These are phyloP conservation scores for Danio tinwini DNA, from an alignment of 2,797 vertebrate genomes.

Conservation along the genomic window DNA sequence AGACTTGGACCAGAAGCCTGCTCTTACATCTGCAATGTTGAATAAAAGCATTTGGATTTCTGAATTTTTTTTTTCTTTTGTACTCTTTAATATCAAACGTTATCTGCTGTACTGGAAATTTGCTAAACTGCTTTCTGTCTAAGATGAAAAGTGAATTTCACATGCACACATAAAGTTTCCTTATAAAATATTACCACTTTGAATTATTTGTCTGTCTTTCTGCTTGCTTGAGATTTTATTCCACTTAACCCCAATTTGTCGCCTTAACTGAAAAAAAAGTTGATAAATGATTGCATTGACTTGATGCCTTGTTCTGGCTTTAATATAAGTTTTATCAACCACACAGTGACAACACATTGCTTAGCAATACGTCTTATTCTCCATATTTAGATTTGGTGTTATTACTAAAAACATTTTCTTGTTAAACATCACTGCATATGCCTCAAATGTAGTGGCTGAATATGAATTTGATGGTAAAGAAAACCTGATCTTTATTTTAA, in stretches of 20 bases:
- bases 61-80: constrained; percentile 75
- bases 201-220: constrained; percentile 26
- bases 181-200: constrained; percentile 73
- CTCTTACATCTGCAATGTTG: constrained; percentile 62
- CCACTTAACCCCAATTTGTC: no score
- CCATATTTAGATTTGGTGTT: background rate
- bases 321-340: background rate
- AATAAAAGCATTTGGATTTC: constrained; percentile 68
- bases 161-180: constrained; percentile 83
- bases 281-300: no score
- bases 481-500: background rate
- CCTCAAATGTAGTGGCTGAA: background rate
- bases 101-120: constrained; percentile 85
- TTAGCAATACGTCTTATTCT: background rate
- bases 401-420: background rate
- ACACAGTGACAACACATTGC: background rate
- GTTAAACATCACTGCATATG: background rate
- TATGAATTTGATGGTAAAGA: background rate
- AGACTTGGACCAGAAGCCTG: constrained; percentile 75
- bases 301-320: background rate
- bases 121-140: constrained; percentile 79
- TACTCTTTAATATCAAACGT: constrained; percentile 84
- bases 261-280: no score
- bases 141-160: constrained; percentile 79
- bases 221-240: background rate